Evolutionary conservation across 2,113 vertebrate species (phyloP), one percentile per base, ranked within the genome.

Genomic region (Equus przewalskii): DNA sequence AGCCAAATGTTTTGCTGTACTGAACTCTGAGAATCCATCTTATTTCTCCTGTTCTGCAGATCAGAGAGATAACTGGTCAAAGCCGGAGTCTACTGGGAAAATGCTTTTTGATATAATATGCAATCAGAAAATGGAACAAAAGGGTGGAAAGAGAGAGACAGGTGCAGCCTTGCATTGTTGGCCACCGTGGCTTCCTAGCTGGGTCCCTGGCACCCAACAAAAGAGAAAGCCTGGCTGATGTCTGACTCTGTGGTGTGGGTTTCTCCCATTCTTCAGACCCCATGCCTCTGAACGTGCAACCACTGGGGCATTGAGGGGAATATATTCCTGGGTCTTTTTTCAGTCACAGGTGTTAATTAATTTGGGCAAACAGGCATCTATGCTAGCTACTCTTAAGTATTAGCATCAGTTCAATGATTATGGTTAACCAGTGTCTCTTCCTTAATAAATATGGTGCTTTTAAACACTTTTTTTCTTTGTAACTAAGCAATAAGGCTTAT

Each of bases 101-200:
- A 14, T 41, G 36, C 19, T 72, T 3, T 8, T 70, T 64, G 28
- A 5, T 36, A 1, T 3, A 36, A 10, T 22, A 5, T 24, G 14
- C 0, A 46, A 15, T 64, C 69, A n/a, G 18, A 91, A 28, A 87
- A 67, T 76, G 41, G 76, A 69, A 18, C 1, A 16, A 2, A 21
- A 5, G 56, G 21, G 26, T 15, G 58, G 5, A 13, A 70, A 11
- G 44, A 65, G 72, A 60, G 33, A 54, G 10, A n/a, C 19, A 7
- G 36, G 36, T 21, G 13, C 1, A 7, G 65, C 6, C 41, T 67
- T 6, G 4, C 12, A 3, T 78, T 15, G 56, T 13, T 13, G 22
- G 36, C 44, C 1, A 0, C 15, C n/a, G 12, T 30, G 18, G 2
- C 26, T 69, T 44, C 24, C 1, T 3, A 7, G 4, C 16, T 16